Evolutionary conservation across 2,888 invertebrate genomes (phyloP), one percentile per base, ranked within the genome.

Genomic region (Synanthedon andrenaeformis): DNA sequence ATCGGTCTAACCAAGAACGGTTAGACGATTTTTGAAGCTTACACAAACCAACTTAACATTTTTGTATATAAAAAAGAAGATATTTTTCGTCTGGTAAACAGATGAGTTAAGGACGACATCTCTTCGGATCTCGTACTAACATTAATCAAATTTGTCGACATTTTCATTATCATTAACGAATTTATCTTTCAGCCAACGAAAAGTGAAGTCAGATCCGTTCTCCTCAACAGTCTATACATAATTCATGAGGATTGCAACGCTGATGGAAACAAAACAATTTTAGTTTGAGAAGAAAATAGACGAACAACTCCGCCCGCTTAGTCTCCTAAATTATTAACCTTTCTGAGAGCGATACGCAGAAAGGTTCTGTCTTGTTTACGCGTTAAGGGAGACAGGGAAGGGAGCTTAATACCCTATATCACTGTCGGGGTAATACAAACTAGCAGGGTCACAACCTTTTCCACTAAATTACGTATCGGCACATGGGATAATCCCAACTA

Each of bases 321-420:
- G 82, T 79, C 82, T 79, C 76, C 68, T 87, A 79, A 84, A 86
- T 84, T 86, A 87, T 87, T 84, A 85, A 87, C 83, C 79, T 78
- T 71, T 72, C 78, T 69, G 69, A 80, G 80, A 82, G 82, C 70
- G 79, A 83, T 80, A 80, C 82, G 80, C 72, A 78, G 84, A 84
- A 82, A 83, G 84, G 83, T 82, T 80, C 77, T 76, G 77, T 82
- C 86, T 83, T 84, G 85, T 86, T 85, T 86, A 84, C 84, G 82
- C 79, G 83, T 81, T 82, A 79, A 81, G 83, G 83, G 84, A 82
- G 81, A 79, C 73, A 73, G 79, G 75, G 78, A 74, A 79, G 78
- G 83, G 81, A 82, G 81, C 84, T 85, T 85, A 85, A 86, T 86
- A 80, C 80, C 83, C 86, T 85, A 82, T 86, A 85, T 87, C 85